Evolutionary conservation across 2,888 invertebrate genomes (phyloP).

Genomic region (Arrhopalites spinosus): DNA sequence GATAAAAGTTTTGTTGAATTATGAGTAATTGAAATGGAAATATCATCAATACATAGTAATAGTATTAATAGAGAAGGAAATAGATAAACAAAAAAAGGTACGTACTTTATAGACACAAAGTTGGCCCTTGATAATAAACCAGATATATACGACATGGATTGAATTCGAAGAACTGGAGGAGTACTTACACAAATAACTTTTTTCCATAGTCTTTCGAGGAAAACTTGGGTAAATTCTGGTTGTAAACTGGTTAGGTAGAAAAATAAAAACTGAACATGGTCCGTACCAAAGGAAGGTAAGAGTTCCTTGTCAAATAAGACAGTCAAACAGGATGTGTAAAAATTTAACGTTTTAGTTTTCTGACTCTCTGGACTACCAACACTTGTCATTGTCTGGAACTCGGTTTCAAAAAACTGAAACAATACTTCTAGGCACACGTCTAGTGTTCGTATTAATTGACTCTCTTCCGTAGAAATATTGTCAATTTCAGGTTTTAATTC

Average conservation of each 20-base stretch:
- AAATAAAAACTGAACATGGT: constrained; percentile 77
- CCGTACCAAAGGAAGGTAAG: constrained; percentile 80
- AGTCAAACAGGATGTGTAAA: constrained; percentile 68
- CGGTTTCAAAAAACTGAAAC: constrained; percentile 70
- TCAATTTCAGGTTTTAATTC: constrained; percentile 62
- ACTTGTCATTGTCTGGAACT: constrained; percentile 51
- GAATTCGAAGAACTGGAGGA: constrained; percentile 69
- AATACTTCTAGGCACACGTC: constrained; percentile 79
- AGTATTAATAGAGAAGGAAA: background rate
- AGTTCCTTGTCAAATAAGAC: constrained; percentile 78
- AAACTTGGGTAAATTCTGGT: constrained; percentile 66
- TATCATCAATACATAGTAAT: background rate
- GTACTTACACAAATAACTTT: constrained; percentile 72
- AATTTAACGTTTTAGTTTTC: constrained; percentile 59
- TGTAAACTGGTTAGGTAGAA: constrained; percentile 76
- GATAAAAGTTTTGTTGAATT: background rate
- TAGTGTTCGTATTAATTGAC: constrained; percentile 69
- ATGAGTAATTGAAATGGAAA: background rate
- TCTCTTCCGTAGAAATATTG: constrained; percentile 56
- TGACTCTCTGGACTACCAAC: background rate
- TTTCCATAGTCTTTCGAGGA: constrained; percentile 74
- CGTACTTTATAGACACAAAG: constrained; percentile 68
- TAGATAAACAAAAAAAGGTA: constrained; percentile 36
- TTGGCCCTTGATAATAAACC: constrained; percentile 74
- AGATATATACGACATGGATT: constrained; percentile 74